Evolutionary conservation across 2,888 invertebrate species (phyloP), one percentile per base, ranked within the genome.

Genomic region (Leptarthrus brevirostris): DNA sequence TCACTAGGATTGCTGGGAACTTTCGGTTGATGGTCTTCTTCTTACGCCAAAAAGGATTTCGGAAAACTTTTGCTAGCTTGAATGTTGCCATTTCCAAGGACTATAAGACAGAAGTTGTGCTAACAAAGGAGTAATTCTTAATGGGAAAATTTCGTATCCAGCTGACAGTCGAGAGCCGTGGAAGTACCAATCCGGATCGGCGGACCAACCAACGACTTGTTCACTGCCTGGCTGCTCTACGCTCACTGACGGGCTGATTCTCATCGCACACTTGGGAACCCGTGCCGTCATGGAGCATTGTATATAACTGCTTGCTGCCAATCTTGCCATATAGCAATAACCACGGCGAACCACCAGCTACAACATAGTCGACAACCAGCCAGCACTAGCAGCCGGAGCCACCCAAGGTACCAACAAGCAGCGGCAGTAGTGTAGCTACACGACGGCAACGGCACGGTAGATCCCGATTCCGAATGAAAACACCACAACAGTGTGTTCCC

Each of bases 381-480:
- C 1, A 47, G 47, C 76, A 73, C 74, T 73, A 75, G 73, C 70
- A 66, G 26, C 70, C 18, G 44, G 69, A 64, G 24, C 40, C 40
- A 12, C 8, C 16, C 40, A 18, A 54, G 30, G 14, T 8, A 24
- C 18, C 18, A 26, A 5, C 36, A 10, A 52, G 16, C 76, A 73
- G 74, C 75, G 77, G 74, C 74, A 69, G 24, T 69, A 49, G 34
- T 69, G 70, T 36, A 66, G 74, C 75, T 70, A 64, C 69, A 72
- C 73, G 72, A 73, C 75, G 69, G 73, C 72, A 75, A 77, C 74
- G 77, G 76, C 75, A 76, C 74, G 74, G 75, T 74, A 73, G 74
- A 76, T 75, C 74, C 75, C 74, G 74, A 75, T 74, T 74, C 77
- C 75, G 69, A 75, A 75, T 75, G 40, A 40, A 40, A 40, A 40